A percentile compares a stretch with the other conserved stretches of the same genome.
phyloP scores from a whole-genome alignment of 2,113 vertebrate species.

The Prolemur simus region DNA sequence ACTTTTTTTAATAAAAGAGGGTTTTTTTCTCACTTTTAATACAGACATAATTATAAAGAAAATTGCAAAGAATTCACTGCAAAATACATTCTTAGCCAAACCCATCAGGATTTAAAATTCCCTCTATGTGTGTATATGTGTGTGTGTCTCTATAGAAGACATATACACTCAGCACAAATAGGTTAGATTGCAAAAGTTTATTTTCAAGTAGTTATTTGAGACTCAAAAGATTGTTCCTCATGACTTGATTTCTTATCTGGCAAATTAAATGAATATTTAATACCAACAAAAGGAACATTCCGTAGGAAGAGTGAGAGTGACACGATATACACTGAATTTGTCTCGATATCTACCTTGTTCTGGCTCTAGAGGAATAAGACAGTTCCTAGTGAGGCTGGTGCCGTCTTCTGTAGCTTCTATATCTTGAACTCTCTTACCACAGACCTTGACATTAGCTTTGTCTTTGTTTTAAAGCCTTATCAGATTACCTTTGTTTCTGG shows the following conservation, averaged over 20 bases:
- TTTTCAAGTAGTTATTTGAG: constrained; percentile 34
- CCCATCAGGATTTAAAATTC: constrained; percentile 4
- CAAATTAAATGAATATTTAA: constrained; percentile 27
- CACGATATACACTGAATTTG: too few species aligned
- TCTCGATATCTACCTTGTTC: background rate
- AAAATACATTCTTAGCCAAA: constrained; percentile 51
- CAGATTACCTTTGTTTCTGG: background rate
- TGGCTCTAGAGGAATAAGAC: background rate
- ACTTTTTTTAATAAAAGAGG: constrained; percentile 49
- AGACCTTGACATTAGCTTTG: background rate
- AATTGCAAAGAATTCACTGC: constrained; percentile 50
- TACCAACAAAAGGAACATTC: fast-evolving
- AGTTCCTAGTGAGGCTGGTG: too few species aligned
- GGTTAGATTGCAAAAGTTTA: background rate
- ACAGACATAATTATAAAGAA: constrained; percentile 59
- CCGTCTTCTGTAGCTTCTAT: background rate
- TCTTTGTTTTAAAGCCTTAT: background rate
- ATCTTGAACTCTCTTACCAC: background rate
- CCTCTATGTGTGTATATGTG: background rate
- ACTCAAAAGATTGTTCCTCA: background rate
- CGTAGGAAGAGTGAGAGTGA: background rate
- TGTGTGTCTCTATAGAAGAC: background rate
- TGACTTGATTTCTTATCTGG: constrained; percentile 1
- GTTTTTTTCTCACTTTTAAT: constrained; percentile 49
- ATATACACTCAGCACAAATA: background rate